A percentile compares a stretch with the other conserved stretches of the same genome.
These are phyloP conservation scores for Caenorhabditis plicata DNA, from an alignment of 2,888 invertebrate genomes.

Conservation along the genomic window DNA sequence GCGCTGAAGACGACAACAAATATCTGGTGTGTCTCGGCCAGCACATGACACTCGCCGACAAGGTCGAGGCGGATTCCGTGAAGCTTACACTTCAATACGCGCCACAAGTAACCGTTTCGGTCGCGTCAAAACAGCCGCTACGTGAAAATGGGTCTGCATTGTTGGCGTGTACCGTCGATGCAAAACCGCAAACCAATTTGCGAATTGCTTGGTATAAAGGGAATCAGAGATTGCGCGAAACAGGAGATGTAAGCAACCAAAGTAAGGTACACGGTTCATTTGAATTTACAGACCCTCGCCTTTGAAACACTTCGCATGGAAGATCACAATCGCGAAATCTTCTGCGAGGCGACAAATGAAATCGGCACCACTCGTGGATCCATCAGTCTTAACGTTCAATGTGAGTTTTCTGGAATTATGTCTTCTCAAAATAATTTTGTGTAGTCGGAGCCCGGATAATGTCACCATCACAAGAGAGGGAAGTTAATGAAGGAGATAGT, in stretches of 20 bases:
- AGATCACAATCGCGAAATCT: slow-evolving; percentile 51
- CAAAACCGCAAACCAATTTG: slow-evolving; percentile 55
- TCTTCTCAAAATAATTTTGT: slow-evolving; percentile 4
- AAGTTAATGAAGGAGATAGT: slow-evolving; percentile 55
- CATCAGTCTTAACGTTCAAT: slow-evolving; percentile 51
- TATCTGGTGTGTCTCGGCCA: slow-evolving; percentile 51
- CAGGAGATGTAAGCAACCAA: slow-evolving; percentile 43
- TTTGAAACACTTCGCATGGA: slow-evolving; percentile 56
- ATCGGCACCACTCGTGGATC: slow-evolving; percentile 49
- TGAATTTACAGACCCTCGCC: slow-evolving; percentile 47
- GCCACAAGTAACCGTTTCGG: slow-evolving; percentile 53
- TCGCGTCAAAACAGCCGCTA: slow-evolving; percentile 44
- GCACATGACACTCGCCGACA: slow-evolving; percentile 51
- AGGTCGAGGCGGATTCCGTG: slow-evolving; percentile 48
- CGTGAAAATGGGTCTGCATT: slow-evolving; percentile 57
- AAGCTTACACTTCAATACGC: slow-evolving; percentile 53
- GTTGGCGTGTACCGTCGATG: slow-evolving; percentile 57
- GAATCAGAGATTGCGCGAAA: slow-evolving; percentile 34
- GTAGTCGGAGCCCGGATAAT: slow-evolving; percentile 55
- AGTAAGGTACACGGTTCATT: neutral
- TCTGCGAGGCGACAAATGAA: slow-evolving; percentile 54
- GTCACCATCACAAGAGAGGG: slow-evolving; percentile 53
- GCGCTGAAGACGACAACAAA: slow-evolving; percentile 48
- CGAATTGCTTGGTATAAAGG: slow-evolving; percentile 52
- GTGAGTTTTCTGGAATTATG: slow-evolving; percentile 33